These are phyloP conservation scores for Squalus acanthias DNA, from an alignment of 2,797 vertebrate genomes.

Conservation along the genomic window DNA sequence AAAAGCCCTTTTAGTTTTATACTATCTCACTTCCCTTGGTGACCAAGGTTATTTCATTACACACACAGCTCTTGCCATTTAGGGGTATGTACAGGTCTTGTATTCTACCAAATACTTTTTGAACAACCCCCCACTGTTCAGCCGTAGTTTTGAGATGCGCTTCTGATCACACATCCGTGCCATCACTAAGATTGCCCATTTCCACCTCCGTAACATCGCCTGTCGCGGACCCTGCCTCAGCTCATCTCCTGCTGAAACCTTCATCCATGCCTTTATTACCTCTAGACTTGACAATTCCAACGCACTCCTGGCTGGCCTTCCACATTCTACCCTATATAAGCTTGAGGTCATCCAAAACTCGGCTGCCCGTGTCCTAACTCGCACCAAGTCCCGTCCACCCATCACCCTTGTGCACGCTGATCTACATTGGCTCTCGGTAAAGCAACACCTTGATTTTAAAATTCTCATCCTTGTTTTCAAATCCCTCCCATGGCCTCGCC, in stretches of 20 bases:
- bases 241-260: neutral
- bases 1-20: too few species aligned
- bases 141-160: neutral
- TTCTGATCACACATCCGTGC: too few species aligned
- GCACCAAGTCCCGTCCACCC: neutral
- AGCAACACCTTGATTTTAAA: too few species aligned
- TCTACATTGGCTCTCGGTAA: neutral
- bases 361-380: too few species aligned
- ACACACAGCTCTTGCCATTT: neutral
- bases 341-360: neutral
- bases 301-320: neutral
- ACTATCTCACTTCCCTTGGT: neutral
- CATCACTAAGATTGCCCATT: too few species aligned
- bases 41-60: neutral
- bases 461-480: too few species aligned
- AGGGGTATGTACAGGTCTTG: neutral
- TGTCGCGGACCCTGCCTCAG: too few species aligned
- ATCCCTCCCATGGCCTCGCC: too few species aligned
- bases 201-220: too few species aligned
- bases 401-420: too few species aligned
- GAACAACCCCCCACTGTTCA: neutral
- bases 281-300: neutral
- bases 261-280: neutral
- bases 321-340: neutral
- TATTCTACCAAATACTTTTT: neutral